phyloP scores from a whole-genome alignment of 1,140 invertebrate species.

The Drosophila sturtevanti region DNA sequence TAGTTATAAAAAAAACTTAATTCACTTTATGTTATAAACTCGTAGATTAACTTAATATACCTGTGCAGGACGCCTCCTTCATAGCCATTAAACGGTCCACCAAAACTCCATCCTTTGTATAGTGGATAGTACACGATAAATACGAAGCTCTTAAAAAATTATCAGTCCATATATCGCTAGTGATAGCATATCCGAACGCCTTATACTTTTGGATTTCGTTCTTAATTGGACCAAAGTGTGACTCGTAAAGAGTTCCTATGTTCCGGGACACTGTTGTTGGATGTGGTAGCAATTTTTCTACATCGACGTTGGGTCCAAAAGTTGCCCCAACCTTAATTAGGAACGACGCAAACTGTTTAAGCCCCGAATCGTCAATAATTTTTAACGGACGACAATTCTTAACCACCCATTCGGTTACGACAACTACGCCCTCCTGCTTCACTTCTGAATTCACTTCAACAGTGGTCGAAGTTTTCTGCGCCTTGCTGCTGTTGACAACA shows the following conservation, averaged over 20 bases:
- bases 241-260: neutral
- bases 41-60: no score
- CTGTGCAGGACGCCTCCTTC: no score
- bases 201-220: slow-evolving; percentile 15
- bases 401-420: neutral
- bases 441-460: slow-evolving; percentile 14
- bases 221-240: neutral
- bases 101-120: no score
- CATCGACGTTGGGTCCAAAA: slow-evolving; percentile 8
- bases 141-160: no score
- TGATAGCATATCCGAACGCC: no score
- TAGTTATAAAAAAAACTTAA: no score
- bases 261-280: slow-evolving; percentile 14
- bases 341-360: neutral
- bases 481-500: neutral
- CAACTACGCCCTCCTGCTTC: slow-evolving; percentile 1
- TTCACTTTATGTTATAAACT: no score
- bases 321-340: slow-evolving; percentile 6
- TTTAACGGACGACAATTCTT: slow-evolving; percentile 13
- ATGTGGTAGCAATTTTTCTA: slow-evolving; percentile 16
- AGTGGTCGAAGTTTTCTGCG: neutral
- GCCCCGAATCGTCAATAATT: slow-evolving; percentile 5
- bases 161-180: no score
- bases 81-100: no score
- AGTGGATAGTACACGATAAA: no score